Percentiles rank a stretch among this genome's conserved stretches.
Evolutionary conservation across 2,113 vertebrate species (phyloP).

Genomic region (Actenoides lindsayi): DNA sequence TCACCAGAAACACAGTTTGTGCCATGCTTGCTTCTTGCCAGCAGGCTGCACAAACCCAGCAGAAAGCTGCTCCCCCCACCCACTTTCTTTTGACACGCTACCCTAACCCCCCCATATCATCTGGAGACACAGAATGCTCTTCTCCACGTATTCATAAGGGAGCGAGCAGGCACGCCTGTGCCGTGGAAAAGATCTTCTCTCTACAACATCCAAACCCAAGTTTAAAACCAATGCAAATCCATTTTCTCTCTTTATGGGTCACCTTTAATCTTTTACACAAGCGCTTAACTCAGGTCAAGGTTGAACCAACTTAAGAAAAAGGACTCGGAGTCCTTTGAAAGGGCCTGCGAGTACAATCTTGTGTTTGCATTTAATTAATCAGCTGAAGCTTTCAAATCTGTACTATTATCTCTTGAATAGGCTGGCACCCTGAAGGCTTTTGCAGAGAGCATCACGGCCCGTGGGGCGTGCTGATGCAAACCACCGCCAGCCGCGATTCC

Average conservation of each 20-base stretch:
- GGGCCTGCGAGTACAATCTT: not conserved
- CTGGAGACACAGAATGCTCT: not conserved
- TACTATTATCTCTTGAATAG: slow-evolving; percentile 54
- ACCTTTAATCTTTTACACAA: slow-evolving; percentile 2
- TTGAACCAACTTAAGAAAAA: slow-evolving; percentile 12
- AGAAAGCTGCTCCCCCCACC: not conserved
- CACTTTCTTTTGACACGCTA: fast-evolving
- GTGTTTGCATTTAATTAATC: slow-evolving; percentile 67
- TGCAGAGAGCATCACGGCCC: not conserved
- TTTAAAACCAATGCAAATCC: slow-evolving; percentile 12
- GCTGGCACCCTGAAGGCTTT: not conserved
- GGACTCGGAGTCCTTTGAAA: slow-evolving; percentile 12
- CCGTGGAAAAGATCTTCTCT: not conserved
- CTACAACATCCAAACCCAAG: not conserved
- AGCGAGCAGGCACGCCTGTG: fast-evolving
- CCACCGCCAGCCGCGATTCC: not conserved
- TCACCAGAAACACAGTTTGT: not conserved
- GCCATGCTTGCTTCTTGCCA: not conserved
- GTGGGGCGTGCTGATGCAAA: not conserved
- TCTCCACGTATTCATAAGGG: not conserved
- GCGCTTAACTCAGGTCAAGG: slow-evolving; percentile 8
- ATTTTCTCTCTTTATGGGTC: not conserved
- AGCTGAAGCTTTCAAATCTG: slow-evolving; percentile 47
- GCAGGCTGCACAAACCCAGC: fast-evolving
- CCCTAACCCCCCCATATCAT: not conserved